phyloP scores from a whole-genome alignment of 1,140 invertebrate genomes.

The Drosophila littoralis region DNA sequence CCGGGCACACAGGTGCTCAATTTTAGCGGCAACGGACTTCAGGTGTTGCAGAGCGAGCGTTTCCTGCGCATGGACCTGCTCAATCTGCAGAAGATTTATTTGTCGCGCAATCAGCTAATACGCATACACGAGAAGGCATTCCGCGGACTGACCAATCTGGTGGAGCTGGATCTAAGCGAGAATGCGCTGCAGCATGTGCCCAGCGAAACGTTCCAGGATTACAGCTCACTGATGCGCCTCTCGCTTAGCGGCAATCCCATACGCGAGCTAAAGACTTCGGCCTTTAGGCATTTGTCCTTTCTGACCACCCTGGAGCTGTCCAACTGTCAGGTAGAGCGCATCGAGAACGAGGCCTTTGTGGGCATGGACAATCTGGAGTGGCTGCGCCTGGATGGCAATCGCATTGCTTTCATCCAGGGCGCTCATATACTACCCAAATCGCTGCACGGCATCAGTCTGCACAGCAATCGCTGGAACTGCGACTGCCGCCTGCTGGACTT shows the following conservation, averaged over 20 bases:
- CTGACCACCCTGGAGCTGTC: slow-evolving; percentile 93
- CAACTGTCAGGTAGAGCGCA: slow-evolving; percentile 90
- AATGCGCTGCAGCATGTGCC: slow-evolving; percentile 92
- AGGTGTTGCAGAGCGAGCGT: slow-evolving; percentile 89
- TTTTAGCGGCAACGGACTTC: slow-evolving; percentile 92
- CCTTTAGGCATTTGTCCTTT: slow-evolving; percentile 90
- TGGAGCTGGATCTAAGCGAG: slow-evolving; percentile 94
- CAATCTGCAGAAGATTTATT: slow-evolving; percentile 94
- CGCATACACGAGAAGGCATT: slow-evolving; percentile 92
- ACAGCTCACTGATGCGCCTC: slow-evolving; percentile 92
- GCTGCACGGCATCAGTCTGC: slow-evolving; percentile 91
- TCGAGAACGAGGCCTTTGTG: slow-evolving; percentile 92
- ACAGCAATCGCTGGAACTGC: slow-evolving; percentile 95
- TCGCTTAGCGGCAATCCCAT: slow-evolving; percentile 93
- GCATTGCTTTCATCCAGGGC: slow-evolving; percentile 89
- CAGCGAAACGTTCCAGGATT: slow-evolving; percentile 90
- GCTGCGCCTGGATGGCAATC: slow-evolving; percentile 93
- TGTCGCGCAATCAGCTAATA: slow-evolving; percentile 90
- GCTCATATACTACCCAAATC: slow-evolving; percentile 89
- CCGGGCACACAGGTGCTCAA: slow-evolving; percentile 95
- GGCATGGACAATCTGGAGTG: slow-evolving; percentile 93
- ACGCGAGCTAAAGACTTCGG: slow-evolving; percentile 88
- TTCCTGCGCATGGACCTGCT: slow-evolving; percentile 91
- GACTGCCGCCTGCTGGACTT: slow-evolving; percentile 92
- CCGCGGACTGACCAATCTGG: slow-evolving; percentile 92